phyloP scores from a whole-genome alignment of 1,140 invertebrate species.

The Philotrypesis tridentata region DNA sequence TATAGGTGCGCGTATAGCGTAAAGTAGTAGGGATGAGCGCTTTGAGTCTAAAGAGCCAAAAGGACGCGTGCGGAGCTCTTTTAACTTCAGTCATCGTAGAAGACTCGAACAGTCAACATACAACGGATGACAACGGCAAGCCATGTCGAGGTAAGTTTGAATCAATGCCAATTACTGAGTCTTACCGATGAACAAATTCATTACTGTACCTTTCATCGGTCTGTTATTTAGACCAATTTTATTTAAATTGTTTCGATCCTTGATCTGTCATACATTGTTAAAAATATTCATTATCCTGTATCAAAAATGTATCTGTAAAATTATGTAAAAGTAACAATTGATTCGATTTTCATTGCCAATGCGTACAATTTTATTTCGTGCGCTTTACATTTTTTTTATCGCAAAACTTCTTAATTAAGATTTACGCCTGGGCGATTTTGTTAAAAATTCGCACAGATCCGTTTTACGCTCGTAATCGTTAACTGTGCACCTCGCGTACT shows the following conservation, averaged over 20 bases:
- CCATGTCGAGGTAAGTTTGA: conserved; percentile 41
- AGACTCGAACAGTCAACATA: conserved; percentile 22
- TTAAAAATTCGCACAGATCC: not conserved
- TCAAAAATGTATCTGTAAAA: too few relatives aligned
- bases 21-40: conserved; percentile 15
- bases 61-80: conserved; percentile 30
- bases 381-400: too few relatives aligned
- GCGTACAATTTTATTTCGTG: too few relatives aligned
- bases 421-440: not conserved
- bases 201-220: not conserved
- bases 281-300: too few relatives aligned
- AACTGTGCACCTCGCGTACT: conserved; percentile 69
- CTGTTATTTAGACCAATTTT: not conserved
- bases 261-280: too few relatives aligned
- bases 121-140: conserved; percentile 27
- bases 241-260: too few relatives aligned
- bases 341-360: too few relatives aligned
- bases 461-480: not conserved
- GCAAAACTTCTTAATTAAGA: too few relatives aligned
- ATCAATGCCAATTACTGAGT: not conserved
- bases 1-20: conserved; percentile 1
- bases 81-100: conserved; percentile 41
- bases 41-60: conserved; percentile 39
- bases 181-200: too few relatives aligned
- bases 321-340: too few relatives aligned